Evolutionary conservation across 2,113 vertebrate genomes (phyloP).

Genomic region (Chloebia gouldiae): DNA sequence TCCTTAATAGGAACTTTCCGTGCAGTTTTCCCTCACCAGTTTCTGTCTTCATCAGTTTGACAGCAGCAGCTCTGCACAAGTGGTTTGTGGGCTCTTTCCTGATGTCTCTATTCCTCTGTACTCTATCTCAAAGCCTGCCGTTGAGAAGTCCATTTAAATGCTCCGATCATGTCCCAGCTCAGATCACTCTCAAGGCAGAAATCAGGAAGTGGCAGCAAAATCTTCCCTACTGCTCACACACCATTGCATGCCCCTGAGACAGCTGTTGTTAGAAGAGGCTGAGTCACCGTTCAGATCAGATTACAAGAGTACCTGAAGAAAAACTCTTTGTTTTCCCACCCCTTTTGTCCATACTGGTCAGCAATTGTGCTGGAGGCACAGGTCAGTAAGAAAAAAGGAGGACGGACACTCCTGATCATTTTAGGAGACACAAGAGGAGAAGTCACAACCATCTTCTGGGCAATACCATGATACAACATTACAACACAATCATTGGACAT

Average conservation of each 20-base stretch:
- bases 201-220: slow-evolving; percentile 38
- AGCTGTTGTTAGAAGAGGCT: slow-evolving; percentile 26
- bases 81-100: background rate
- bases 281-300: slow-evolving; percentile 54
- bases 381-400: background rate
- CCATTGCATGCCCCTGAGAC: background rate
- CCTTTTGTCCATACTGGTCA: slow-evolving; percentile 29
- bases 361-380: background rate
- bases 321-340: slow-evolving; percentile 49
- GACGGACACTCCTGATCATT: background rate
- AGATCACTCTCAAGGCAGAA: background rate
- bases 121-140: background rate
- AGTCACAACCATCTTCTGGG: background rate
- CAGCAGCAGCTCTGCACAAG: background rate
- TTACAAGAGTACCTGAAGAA: slow-evolving; percentile 55
- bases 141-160: background rate
- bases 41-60: background rate
- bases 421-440: background rate
- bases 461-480: background rate
- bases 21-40: background rate
- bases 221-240: background rate
- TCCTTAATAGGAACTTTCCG: background rate
- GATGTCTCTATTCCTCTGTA: background rate
- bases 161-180: background rate
- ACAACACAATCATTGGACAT: background rate